These are phyloP conservation scores for Nilaparvata lugens DNA, from an alignment of 1,140 invertebrate genomes.

Conservation along the genomic window DNA sequence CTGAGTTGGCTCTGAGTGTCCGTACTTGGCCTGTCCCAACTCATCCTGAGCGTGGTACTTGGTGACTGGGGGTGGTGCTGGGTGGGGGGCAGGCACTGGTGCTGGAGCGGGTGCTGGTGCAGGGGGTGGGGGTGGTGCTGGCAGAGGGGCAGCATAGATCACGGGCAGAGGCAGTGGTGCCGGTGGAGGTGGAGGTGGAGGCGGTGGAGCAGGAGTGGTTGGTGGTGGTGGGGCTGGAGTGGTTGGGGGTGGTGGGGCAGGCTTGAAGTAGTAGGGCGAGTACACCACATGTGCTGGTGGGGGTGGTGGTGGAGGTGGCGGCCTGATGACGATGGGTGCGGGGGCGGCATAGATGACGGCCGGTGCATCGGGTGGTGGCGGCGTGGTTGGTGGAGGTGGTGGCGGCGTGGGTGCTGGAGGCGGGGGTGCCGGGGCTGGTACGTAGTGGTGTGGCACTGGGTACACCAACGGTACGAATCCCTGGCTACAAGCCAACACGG, in stretches of 20 bases:
- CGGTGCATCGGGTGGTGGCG: slow-evolving; percentile 12
- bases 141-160: slow-evolving; percentile 15
- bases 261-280: slow-evolving; percentile 11
- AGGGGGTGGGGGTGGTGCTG: slow-evolving; percentile 11
- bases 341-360: slow-evolving; percentile 2
- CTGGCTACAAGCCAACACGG: slow-evolving; percentile 27
- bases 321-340: background rate
- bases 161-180: slow-evolving; percentile 17
- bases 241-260: slow-evolving; percentile 13
- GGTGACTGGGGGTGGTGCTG: slow-evolving; percentile 28
- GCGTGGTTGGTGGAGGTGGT: slow-evolving; percentile 25
- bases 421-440: slow-evolving; percentile 23
- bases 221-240: slow-evolving; percentile 15
- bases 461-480: slow-evolving; percentile 21
- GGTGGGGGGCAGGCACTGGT: slow-evolving; percentile 23
- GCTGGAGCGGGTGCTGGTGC: slow-evolving; percentile 14
- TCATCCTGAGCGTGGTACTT: slow-evolving; percentile 49
- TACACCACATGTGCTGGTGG: slow-evolving; percentile 10
- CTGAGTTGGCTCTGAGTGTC: slow-evolving; percentile 45
- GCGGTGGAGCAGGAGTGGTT: slow-evolving; percentile 11
- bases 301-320: slow-evolving; percentile 21
- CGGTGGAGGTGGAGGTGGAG: slow-evolving; percentile 27
- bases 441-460: slow-evolving; percentile 31
- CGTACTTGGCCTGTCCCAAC: slow-evolving; percentile 45
- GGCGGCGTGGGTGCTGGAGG: slow-evolving; percentile 33